phyloP scores from a whole-genome alignment of 2,797 vertebrate species.

The Crypturellus tataupa region DNA sequence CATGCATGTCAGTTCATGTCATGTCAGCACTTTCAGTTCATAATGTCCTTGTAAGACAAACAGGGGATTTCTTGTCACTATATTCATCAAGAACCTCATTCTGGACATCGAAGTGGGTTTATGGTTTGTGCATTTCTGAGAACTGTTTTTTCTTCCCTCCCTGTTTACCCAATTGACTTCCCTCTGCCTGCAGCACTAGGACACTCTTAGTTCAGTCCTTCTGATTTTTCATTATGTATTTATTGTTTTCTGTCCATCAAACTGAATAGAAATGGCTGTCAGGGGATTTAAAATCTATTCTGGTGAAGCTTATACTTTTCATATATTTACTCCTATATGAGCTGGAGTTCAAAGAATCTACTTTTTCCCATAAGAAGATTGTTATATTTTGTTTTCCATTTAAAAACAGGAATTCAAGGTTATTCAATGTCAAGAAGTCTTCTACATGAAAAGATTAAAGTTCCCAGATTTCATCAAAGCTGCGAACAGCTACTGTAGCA shows the following conservation, averaged over 20 bases:
- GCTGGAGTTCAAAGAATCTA: neutral
- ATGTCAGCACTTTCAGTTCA: neutral
- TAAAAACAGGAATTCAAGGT: neutral
- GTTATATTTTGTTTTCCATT: neutral
- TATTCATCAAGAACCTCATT: neutral
- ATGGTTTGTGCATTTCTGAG: neutral
- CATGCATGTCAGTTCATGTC: too few relatives aligned
- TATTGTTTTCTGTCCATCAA: neutral
- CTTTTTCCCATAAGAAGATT: neutral
- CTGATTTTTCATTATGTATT: neutral
- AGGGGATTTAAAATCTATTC: neutral
- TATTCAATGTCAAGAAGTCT: neutral
- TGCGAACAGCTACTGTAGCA: neutral
- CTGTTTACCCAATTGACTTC: neutral
- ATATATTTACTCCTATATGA: neutral
- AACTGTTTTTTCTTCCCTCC: neutral
- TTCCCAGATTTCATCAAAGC: neutral
- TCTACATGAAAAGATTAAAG: neutral
- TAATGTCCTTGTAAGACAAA: neutral
- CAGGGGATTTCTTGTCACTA: neutral
- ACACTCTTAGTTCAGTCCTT: neutral
- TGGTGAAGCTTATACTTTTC: neutral
- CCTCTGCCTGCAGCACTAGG: neutral
- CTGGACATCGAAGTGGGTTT: neutral
- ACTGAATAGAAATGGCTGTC: neutral